Conservation (phyloP, 92 coral and sea anemone genomes). For the Isaurus tuberculatus region DNA sequence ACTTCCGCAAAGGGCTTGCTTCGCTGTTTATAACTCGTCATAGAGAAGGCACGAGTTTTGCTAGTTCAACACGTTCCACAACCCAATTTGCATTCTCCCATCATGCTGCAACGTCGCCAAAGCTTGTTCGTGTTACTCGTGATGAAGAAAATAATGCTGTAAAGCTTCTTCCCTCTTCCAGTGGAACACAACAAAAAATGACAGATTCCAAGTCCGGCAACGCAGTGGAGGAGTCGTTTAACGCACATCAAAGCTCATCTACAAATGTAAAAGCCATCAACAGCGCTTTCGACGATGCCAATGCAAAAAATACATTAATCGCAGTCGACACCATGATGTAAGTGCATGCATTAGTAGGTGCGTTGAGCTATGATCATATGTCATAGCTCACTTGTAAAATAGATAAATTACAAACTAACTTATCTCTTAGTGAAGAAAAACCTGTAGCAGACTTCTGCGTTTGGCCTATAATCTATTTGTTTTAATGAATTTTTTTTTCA, state of each 20-base stretch:
- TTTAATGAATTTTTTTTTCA: too few species aligned
- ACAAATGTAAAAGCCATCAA: neutral
- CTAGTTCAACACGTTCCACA: constrained; percentile 11
- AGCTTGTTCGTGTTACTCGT: neutral
- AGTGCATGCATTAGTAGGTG: too few species aligned
- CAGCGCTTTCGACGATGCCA: neutral
- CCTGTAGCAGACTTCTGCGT: too few species aligned
- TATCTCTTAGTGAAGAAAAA: too few species aligned
- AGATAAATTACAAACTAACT: too few species aligned
- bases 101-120: constrained; percentile 24
- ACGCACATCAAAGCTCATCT: neutral
- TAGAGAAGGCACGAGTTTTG: neutral
- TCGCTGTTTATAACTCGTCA: neutral
- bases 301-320: neutral
- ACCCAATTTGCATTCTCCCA: constrained; percentile 7
- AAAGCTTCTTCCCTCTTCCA: neutral
- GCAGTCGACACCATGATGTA: neutral
- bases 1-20: constrained; percentile 33
- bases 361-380: too few species aligned
- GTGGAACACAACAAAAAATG: neutral
- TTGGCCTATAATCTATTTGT: too few species aligned
- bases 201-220: neutral
- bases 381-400: too few species aligned
- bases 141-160: neutral
- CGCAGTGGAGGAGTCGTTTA: neutral